Base-by-base conservation (phyloP, 2,888 invertebrate species). In the Drosophila falleni region DNA sequence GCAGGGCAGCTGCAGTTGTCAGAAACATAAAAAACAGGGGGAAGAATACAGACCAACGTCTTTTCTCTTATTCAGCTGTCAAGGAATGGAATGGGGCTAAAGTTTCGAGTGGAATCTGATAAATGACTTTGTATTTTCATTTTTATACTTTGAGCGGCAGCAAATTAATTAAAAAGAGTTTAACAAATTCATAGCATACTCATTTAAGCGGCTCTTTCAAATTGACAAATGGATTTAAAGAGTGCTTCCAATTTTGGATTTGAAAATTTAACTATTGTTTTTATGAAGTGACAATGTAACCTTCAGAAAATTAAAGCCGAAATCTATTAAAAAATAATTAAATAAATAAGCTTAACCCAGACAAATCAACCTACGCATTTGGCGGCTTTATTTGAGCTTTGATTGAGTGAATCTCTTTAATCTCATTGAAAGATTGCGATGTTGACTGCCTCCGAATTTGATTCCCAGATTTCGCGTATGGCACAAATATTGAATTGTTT, bases 91-190 rank as follows among this genome's bases (percentile, higher is more conserved):
- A 10, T 8, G 33, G 47, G 33, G 49, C n/a, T 16, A 50, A 55
- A 55, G 23, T 65, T 71, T 39, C 58, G 61, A 73, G 66, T 51
- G 68, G 60, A 79, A 77, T 77, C 78, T 89, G 79, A 84, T 79
- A 70, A 84, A 86, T 84, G 67, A 44, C 56, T 64, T 62, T 51
- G 51, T 62, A 26, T 65, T 54, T 59, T 49, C 11, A 35, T 50
- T 51, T 65, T 35, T 51, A 16, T 41, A 29, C 23, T 42, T 19
- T 39, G 37, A 44, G 23, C 42, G 65, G 46, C 47, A 61, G 63
- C 44, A 73, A 81, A 81, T 73, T 81, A 78, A 84, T 82, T 81
- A 68, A 76, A 87, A 66, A 67, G 53, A 53, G 63, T 70, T 71
- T 54, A 68, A 72, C 72, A 81, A 72, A 78, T 66, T 78, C 61